Evolutionary conservation across 2,797 vertebrate genomes (phyloP), one percentile per base, ranked within the genome.

Genomic region (Varecia variegata): DNA sequence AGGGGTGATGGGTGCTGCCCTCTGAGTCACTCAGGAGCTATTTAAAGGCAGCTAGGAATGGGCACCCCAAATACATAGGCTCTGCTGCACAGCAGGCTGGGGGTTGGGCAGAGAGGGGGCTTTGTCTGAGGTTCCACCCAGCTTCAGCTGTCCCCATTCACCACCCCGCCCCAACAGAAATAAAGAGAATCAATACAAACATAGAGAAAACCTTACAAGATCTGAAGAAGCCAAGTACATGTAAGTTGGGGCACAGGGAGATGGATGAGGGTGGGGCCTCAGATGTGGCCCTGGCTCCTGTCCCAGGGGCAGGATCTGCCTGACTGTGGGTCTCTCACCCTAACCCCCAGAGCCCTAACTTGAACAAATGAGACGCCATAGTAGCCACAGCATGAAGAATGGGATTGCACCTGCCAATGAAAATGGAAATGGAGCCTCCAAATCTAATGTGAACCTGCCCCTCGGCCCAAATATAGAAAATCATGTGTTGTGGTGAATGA

Each of bases 161-260:
- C 35, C 40, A 4, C 4, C 56, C 58, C 54, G 0, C 58, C 35
- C 21, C 10, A 20, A 30, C 21, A 97, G 95, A 38, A 2, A 20
- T 96, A 21, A 43, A 0, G 0, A 0, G 70, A 0, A 68, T 94
- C 79, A 74, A 25, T 2, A 20, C 4, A 3, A 56, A 58, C 25
- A 10, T 85, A 68, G 17, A 82, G 47, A 40, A 54, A 27, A 70
- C 92, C 52, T 20, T 62, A 1, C 5, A 30, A 3, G 3, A 0
- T 2, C 56, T 95, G 58, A 95, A 27, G 30, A 60, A 17, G 4
- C 0, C 20, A 25, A 18, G 11, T 1, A 1, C 32, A 43, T 0
- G 97, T 97, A 93, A 97, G 97, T 25, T 60, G 15, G 67, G 52
- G 23, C 25, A 0, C 4, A 9, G 62, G n/a, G n/a, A 17, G 14